Base-by-base conservation (phyloP, 1,140 invertebrate species). In the Magallana gigas region DNA sequence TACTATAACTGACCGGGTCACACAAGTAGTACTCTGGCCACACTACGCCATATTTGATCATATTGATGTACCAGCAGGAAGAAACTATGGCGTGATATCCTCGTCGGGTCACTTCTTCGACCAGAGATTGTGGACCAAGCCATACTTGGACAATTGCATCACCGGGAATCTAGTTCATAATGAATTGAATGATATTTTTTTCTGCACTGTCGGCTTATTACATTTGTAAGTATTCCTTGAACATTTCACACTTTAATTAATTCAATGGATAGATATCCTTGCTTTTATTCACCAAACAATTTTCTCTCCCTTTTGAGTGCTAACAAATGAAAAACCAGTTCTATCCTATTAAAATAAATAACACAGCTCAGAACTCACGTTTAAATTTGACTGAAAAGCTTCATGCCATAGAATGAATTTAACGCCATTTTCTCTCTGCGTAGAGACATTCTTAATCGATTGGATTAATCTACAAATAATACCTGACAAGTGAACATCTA, bases 331-430 rank as follows among this genome's bases (percentile, higher is more conserved):
- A 48, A 48, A 48, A 48, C 36, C 36, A 48, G 0, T 48, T 48
- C 36, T 0, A 48, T 48, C 3, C 0, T 48, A 48, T 48, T 48
- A 48, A 48, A 48, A 48, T 48, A 4, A 48, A 48, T 48, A 48
- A 48, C 36, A 48, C 36, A 48, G 36, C 36, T 56, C 8, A 18
- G 18, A 16, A 87, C 86, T 8, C 86, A 95, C 93, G 81, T 95
- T 90, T 1, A 97, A 96, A 29, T 96, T 96, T 93, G 98, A 97
- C 88, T 97, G 96, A 93, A 97, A 97, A 1, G 98, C 97, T 95
- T 98, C 98, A 95, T 99, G 97, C 98, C 98, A 99, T 1, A 98
- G 97, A 57, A 98, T 96, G 60, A 96, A 95, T n/a, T 94, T 96
- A 0, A 84, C 96, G 14, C 96, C 93, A n/a, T 91, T 89, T 8